Evolutionary conservation across 2,113 vertebrate species (phyloP).

Genomic region (Nyctibius bracteatus): DNA sequence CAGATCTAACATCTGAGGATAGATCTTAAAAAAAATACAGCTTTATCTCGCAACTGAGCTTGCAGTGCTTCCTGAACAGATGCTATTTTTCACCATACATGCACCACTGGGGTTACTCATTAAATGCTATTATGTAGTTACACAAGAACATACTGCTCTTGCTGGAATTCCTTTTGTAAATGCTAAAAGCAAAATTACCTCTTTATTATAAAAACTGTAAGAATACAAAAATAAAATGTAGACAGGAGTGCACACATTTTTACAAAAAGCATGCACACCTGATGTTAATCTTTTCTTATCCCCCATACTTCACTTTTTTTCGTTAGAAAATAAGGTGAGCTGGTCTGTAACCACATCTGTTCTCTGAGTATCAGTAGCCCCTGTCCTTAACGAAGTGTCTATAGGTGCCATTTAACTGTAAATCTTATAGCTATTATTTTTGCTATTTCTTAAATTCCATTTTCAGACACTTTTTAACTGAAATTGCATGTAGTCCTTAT

Average conservation of each 20-base stretch:
- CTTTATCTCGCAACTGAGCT: not conserved
- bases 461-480: not conserved
- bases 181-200: not conserved
- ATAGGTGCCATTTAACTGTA: not conserved
- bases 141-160: not conserved
- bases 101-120: not conserved
- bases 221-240: not conserved
- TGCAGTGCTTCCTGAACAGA: not conserved
- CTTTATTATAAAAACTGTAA: not conserved
- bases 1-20: not conserved
- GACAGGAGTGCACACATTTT: not conserved
- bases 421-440: not conserved
- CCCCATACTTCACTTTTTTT: not conserved
- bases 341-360: not conserved
- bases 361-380: not conserved
- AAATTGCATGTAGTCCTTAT: not conserved
- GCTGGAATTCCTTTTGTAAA: not conserved
- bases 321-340: not conserved
- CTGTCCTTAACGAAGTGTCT: not conserved
- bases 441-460: not conserved
- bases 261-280: not conserved
- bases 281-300: not conserved
- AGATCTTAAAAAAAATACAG: accelerated
- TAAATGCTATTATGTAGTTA: not conserved
- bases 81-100: not conserved